phyloP scores from a whole-genome alignment of 1,140 invertebrate genomes.

The Caerostris extrusa region DNA sequence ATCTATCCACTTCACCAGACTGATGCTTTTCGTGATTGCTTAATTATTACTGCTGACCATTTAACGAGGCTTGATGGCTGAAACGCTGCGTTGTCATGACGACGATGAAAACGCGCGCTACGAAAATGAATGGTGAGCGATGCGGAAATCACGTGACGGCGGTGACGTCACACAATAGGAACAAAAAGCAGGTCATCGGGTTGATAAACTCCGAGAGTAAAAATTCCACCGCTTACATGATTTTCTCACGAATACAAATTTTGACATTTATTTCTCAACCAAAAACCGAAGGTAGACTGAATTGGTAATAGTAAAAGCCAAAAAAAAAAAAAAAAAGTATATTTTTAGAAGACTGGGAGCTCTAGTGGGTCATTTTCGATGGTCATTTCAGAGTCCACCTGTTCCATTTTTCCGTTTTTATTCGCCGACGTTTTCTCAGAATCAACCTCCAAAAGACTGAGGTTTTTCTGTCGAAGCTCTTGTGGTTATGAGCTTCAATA shows the following conservation, averaged over 20 bases:
- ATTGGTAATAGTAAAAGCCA: not conserved
- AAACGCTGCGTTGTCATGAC: conserved; percentile 20
- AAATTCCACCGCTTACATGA: conserved; percentile 44
- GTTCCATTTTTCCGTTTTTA: not conserved
- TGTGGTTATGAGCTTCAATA: not conserved
- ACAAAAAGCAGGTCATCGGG: conserved; percentile 41
- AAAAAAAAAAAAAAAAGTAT: not conserved
- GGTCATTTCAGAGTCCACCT: conserved; percentile 1
- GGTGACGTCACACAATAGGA: conserved; percentile 45
- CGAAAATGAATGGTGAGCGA: conserved; percentile 32
- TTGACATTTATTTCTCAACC: conserved; percentile 28
- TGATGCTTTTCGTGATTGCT: not conserved
- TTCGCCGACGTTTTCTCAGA: not conserved
- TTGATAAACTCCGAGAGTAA: conserved; percentile 14
- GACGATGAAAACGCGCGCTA: conserved; percentile 28
- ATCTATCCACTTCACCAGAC: not conserved
- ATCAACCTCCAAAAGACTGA: not conserved
- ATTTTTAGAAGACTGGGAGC: not conserved
- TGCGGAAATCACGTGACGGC: not conserved
- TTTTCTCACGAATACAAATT: conserved; percentile 46
- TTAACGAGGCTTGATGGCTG: conserved; percentile 1
- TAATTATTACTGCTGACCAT: conserved; percentile 21
- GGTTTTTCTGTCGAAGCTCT: not conserved
- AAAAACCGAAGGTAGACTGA: conserved; percentile 26
- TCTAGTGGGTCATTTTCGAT: not conserved